These are phyloP conservation scores for Linnaemya tessellans DNA, from an alignment of 2,888 invertebrate species.

Conservation along the genomic window DNA sequence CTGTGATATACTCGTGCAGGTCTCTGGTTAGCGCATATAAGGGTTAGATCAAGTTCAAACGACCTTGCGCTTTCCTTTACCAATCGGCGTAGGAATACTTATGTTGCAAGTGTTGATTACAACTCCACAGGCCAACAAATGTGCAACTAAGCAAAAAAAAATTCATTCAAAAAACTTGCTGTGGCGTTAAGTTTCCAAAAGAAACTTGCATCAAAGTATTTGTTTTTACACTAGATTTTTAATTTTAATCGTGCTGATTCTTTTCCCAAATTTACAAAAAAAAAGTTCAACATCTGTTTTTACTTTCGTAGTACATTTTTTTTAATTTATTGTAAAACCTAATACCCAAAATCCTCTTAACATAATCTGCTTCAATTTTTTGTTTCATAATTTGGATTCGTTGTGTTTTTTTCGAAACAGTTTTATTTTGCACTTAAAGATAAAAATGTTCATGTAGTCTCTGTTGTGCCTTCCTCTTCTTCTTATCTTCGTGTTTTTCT, in stretches of 20 bases:
- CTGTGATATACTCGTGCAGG: no score
- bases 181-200: neutral
- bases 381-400: slow-evolving; percentile 16
- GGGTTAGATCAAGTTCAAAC: no score
- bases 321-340: slow-evolving; percentile 53
- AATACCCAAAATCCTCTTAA: slow-evolving; percentile 52
- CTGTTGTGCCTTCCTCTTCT: neutral
- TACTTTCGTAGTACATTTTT: neutral
- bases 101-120: no score
- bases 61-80: no score
- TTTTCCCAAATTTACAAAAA: no score
- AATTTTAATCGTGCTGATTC: no score
- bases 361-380: slow-evolving; percentile 55
- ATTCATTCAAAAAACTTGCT: neutral
- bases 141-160: neutral
- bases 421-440: neutral
- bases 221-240: no score
- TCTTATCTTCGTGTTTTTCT: neutral
- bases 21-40: no score
- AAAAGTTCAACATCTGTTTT: neutral
- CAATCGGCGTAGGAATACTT: no score
- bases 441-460: neutral
- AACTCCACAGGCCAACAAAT: no score
- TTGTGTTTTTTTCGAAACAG: slow-evolving; percentile 1
- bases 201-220: neutral